Conservation (phyloP, 1,140 invertebrate genomes). For the Zaprionus davidi region DNA sequence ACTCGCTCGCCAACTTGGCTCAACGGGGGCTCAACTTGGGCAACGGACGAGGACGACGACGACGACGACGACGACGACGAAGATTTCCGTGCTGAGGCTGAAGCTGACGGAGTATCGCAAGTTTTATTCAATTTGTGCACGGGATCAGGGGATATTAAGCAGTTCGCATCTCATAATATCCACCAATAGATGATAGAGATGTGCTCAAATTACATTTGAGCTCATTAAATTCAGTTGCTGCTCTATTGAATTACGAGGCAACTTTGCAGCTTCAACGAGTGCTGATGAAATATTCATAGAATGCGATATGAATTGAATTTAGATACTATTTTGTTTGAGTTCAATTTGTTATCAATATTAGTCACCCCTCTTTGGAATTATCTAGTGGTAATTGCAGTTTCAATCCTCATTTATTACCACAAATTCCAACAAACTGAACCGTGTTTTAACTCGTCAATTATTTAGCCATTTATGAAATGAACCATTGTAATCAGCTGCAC, state of each 20-base stretch:
- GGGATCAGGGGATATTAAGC: not conserved
- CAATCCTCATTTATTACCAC: not conserved
- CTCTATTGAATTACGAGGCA: not conserved
- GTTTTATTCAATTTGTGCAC: conserved; percentile 19
- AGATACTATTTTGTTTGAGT: not conserved
- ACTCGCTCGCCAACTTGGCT: conserved; percentile 14
- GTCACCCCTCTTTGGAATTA: no score
- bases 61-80: not conserved
- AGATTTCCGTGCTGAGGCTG: not conserved
- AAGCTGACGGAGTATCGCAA: not conserved
- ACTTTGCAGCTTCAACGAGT: not conserved
- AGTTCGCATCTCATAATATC: conserved; percentile 7
- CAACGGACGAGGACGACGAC: not conserved
- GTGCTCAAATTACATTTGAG: not conserved
- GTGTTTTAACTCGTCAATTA: conserved; percentile 22
- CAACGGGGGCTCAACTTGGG: not conserved
- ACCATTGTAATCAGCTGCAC: conserved; percentile 1
- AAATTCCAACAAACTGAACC: not conserved
- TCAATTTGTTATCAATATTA: not conserved
- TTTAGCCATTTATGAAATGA: conserved; percentile 23
- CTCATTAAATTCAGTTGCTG: conserved; percentile 3
- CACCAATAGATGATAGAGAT: not conserved
- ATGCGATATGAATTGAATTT: not conserved
- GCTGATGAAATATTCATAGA: not conserved
- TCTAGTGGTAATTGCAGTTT: not conserved